Conservation (phyloP, 23 tunicate genomes). For the Phallusia fumigata region DNA sequence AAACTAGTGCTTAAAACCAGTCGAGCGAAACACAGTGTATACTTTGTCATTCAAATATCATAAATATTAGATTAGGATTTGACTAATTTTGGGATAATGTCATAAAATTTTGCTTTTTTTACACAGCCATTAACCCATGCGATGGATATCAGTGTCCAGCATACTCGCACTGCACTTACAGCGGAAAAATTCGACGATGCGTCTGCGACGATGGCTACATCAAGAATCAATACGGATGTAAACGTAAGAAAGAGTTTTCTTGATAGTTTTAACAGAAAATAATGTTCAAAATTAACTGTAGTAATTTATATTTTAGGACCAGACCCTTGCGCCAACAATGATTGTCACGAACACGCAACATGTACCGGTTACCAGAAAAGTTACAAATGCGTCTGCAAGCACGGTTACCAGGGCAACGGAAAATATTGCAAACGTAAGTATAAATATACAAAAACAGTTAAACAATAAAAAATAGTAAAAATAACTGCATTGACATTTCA, state of each 20-base stretch:
- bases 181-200: background rate
- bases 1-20: too few species aligned
- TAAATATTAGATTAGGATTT: too few species aligned
- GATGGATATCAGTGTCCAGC: background rate
- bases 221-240: background rate
- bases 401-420: slow-evolving; percentile 18
- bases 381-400: slow-evolving; percentile 8
- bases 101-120: background rate
- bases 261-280: too few species aligned
- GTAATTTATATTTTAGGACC: background rate
- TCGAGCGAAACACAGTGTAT: too few species aligned
- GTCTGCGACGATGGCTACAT: background rate
- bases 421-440: slow-evolving; percentile 2
- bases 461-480: too few species aligned
- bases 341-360: background rate
- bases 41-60: too few species aligned
- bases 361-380: background rate
- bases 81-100: too few species aligned
- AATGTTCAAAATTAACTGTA: background rate
- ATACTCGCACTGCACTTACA: slow-evolving; percentile 3
- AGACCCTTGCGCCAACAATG: slow-evolving; percentile 7
- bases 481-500: too few species aligned
- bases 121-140: background rate
- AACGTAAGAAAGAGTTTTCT: background rate
- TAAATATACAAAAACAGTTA: background rate